Percentiles rank a stretch among this genome's conserved stretches.
These are phyloP conservation scores for Hypena proboscidalis DNA, from an alignment of 2,888 invertebrate species.

Conservation along the genomic window DNA sequence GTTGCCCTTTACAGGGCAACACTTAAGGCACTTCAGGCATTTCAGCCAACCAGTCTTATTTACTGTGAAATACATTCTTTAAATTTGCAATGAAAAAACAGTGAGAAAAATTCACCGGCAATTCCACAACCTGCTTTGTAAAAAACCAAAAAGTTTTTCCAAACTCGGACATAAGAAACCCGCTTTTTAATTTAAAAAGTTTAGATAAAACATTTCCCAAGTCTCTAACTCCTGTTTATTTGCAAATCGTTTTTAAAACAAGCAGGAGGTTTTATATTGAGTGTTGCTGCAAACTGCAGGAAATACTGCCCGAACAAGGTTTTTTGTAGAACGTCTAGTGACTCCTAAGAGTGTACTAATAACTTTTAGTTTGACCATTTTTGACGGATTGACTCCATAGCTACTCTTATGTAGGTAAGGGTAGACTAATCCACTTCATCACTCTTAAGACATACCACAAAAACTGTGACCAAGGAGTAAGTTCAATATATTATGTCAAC, in stretches of 20 bases:
- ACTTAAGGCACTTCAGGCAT: too few relatives aligned
- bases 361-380: too few relatives aligned
- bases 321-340: too few relatives aligned
- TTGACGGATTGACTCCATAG: too few relatives aligned
- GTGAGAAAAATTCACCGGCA: slow-evolving; percentile 25
- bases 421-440: too few relatives aligned
- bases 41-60: slow-evolving; percentile 23
- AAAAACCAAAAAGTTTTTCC: slow-evolving; percentile 44
- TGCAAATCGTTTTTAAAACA: slow-evolving; percentile 26
- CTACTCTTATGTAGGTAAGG: too few relatives aligned
- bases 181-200: slow-evolving; percentile 52
- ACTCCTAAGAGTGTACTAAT: too few relatives aligned
- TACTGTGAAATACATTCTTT: slow-evolving; percentile 33
- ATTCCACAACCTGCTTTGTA: slow-evolving; percentile 32
- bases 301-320: too few relatives aligned
- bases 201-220: slow-evolving; percentile 39
- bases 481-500: slow-evolving; percentile 30
- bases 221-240: slow-evolving; percentile 35
- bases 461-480: too few relatives aligned
- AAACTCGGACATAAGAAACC: slow-evolving; percentile 46
- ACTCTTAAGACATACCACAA: too few relatives aligned
- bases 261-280: slow-evolving; percentile 24
- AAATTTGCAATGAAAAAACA: slow-evolving; percentile 21
- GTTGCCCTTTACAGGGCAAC: slow-evolving; percentile 42
- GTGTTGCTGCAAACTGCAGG: slow-evolving; percentile 22